A percentile compares a stretch with the other conserved stretches of the same genome.
Conservation (phyloP, 2,888 invertebrate genomes). For the Tortrix viridana region DNA sequence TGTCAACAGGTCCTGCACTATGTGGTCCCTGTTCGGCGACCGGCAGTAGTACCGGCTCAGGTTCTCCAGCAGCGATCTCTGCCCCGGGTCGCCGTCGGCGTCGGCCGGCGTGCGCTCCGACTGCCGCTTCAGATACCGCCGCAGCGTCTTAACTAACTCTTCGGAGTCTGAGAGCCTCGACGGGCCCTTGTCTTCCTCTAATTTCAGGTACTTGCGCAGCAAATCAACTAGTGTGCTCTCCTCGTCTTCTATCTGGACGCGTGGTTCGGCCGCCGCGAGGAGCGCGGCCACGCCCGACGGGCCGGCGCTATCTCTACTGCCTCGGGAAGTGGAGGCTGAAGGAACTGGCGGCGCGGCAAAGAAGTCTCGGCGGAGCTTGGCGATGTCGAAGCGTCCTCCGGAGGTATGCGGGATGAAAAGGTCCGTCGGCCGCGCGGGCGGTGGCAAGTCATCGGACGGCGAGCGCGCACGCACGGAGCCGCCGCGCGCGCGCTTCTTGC, state of each 20-base stretch:
- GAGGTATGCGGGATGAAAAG: conserved; percentile 79
- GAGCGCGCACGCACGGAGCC: conserved; percentile 88
- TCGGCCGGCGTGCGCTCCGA: conserved; percentile 65
- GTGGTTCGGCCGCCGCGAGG: conserved; percentile 60
- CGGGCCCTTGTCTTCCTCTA: conserved; percentile 81
- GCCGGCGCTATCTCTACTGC: conserved; percentile 71
- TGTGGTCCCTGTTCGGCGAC: conserved; percentile 86
- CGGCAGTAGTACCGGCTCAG: conserved; percentile 87
- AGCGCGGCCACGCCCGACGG: conserved; percentile 65
- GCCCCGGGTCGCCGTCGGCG: conserved; percentile 62
- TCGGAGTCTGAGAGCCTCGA: conserved; percentile 81
- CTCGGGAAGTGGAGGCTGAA: conserved; percentile 57
- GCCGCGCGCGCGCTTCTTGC: conserved; percentile 84
- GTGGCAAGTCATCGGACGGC: conserved; percentile 86
- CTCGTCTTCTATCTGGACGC: conserved; percentile 65
- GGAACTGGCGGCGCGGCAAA: conserved; percentile 79
- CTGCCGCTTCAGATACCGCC: conserved; percentile 81
- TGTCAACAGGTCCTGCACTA: conserved; percentile 89
- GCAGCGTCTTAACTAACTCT: conserved; percentile 86
- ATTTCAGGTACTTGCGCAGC: conserved; percentile 87
- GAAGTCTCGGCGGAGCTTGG: conserved; percentile 88
- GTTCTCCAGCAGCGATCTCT: conserved; percentile 86
- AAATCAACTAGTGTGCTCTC: conserved; percentile 85
- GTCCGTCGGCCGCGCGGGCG: conserved; percentile 75
- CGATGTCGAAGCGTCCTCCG: conserved; percentile 87